A percentile compares a stretch with the other conserved stretches of the same genome.
These are phyloP conservation scores for Acrocephalus kingi DNA, from an alignment of 2,113 vertebrate species.

Conservation along the genomic window DNA sequence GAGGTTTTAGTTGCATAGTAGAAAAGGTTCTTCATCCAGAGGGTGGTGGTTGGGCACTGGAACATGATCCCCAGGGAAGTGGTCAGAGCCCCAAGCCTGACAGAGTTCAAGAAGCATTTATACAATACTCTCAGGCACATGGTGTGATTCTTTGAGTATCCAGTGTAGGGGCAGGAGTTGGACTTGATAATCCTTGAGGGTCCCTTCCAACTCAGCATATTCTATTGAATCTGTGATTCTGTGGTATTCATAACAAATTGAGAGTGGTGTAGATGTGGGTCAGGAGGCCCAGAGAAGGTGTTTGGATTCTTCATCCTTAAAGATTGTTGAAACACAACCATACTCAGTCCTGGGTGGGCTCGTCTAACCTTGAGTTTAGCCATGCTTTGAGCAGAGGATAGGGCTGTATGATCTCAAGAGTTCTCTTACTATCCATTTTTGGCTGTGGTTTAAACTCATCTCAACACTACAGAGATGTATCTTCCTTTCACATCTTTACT, in stretches of 20 bases:
- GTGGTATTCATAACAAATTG: not conserved
- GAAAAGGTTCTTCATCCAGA: not conserved
- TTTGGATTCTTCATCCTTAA: not conserved
- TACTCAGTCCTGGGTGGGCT: not conserved
- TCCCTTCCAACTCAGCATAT: not conserved
- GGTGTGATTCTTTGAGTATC: not conserved
- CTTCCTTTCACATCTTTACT: not conserved
- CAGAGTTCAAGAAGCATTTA: not conserved
- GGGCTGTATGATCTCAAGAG: not conserved
- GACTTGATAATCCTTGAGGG: rapidly evolving
- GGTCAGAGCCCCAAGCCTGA: not conserved
- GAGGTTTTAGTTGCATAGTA: not conserved
- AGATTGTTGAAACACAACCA: not conserved
- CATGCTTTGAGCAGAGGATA: not conserved
- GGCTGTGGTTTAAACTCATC: not conserved
- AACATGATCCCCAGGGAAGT: not conserved
- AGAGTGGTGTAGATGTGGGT: not conserved
- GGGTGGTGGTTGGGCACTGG: not conserved
- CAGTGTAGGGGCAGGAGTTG: not conserved
- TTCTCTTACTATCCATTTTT: not conserved
- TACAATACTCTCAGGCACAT: not conserved
- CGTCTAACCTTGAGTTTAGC: not conserved
- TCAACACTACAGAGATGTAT: not conserved
- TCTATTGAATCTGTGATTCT: not conserved
- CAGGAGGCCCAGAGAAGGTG: not conserved